Evolutionary conservation across 2,113 vertebrate genomes (phyloP).

Genomic region (Bubo bubo): DNA sequence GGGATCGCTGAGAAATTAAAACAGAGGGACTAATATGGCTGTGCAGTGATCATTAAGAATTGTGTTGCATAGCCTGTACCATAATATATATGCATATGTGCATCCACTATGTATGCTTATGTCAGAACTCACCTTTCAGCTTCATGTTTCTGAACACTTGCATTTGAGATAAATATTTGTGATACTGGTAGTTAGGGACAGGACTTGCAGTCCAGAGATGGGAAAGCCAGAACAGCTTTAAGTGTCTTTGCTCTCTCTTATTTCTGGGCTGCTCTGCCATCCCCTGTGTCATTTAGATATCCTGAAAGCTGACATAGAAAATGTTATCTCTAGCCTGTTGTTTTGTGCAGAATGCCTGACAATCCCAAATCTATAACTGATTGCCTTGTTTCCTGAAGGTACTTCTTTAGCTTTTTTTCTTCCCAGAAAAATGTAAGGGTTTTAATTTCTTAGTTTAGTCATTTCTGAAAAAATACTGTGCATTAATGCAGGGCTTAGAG

Average conservation of each 20-base stretch:
- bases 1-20: not conserved
- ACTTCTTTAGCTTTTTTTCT: not conserved
- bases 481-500: not conserved
- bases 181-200: not conserved
- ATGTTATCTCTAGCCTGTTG: not conserved
- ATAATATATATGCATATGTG: not conserved
- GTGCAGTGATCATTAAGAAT: not conserved
- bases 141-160: not conserved
- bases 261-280: not conserved
- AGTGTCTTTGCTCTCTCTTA: not conserved
- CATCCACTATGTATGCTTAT: not conserved
- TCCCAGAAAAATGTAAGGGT: not conserved
- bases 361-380: not conserved
- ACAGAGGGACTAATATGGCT: not conserved
- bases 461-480: not conserved
- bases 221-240: not conserved
- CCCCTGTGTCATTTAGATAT: not conserved
- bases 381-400: not conserved
- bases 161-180: not conserved
- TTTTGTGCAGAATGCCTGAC: not conserved
- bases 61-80: not conserved
- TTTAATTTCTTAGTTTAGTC: not conserved
- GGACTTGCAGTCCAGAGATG: not conserved
- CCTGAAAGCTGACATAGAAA: not conserved
- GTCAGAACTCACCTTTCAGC: not conserved